A percentile compares a stretch with the other conserved stretches of the same genome.
These are phyloP conservation scores for Conops quadrifasciatus DNA, from an alignment of 2,888 invertebrate genomes.

Conservation along the genomic window DNA sequence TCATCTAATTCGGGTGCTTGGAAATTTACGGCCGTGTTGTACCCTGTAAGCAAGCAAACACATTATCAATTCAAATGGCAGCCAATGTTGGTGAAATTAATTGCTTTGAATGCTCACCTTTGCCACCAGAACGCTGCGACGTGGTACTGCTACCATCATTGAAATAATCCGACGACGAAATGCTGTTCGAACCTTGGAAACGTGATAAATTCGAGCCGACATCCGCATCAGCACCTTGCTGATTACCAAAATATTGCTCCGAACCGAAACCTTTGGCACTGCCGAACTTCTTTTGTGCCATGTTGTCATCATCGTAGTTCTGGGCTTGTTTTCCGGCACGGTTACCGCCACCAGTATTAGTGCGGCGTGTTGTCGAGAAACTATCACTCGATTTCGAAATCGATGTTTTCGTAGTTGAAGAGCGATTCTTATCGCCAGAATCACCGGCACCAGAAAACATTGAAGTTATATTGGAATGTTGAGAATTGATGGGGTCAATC, in stretches of 20 bases:
- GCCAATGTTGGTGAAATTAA: not conserved
- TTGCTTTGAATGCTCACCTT: constrained; percentile 40
- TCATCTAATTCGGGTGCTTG: constrained; percentile 88
- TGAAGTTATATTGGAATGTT: constrained; percentile 60
- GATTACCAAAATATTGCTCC: constrained; percentile 92
- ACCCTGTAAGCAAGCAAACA: constrained; percentile 48
- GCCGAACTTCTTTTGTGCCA: constrained; percentile 95
- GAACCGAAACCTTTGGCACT: constrained; percentile 98
- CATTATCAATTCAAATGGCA: not conserved
- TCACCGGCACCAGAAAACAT: constrained; percentile 56
- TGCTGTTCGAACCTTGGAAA: constrained; percentile 93
- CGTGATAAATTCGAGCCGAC: constrained; percentile 71
- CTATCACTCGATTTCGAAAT: constrained; percentile 39
- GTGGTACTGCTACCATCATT: constrained; percentile 68
- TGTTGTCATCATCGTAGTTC: constrained; percentile 69
- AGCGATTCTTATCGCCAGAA: constrained; percentile 47
- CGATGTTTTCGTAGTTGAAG: constrained; percentile 28
- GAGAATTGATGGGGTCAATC: constrained; percentile 62
- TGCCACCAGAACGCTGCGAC: constrained; percentile 54
- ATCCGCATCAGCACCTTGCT: constrained; percentile 62
- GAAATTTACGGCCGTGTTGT: constrained; percentile 60
- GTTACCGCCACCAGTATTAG: constrained; percentile 11
- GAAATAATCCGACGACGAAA: constrained; percentile 97
- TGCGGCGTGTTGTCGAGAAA: constrained; percentile 43
- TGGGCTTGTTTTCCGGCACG: constrained; percentile 40